Conservation (phyloP, 1,140 invertebrate genomes). For the Liolophura sinensis region DNA sequence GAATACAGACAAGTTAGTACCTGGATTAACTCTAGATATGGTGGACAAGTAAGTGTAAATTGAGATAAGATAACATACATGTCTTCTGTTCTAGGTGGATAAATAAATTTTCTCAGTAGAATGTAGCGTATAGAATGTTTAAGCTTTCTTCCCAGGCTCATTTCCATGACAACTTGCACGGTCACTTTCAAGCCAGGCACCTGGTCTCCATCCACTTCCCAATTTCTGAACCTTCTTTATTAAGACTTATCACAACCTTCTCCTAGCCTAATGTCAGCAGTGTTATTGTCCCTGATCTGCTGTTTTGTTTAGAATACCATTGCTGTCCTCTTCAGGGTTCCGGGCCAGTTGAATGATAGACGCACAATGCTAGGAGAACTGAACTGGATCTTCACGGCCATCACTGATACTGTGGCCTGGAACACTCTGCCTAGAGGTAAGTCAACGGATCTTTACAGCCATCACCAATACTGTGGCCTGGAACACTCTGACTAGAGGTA, state of each 20-base stretch:
- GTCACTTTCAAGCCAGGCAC: no score
- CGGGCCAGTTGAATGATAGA: constrained; percentile 91
- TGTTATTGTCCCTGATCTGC: no score
- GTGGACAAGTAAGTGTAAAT: constrained; percentile 91
- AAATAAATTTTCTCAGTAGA: neutral
- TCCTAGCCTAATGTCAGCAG: no score
- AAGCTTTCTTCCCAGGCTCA: no score
- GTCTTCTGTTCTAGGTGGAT: no score
- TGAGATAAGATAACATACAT: no score
- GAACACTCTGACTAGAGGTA: constrained; percentile 89
- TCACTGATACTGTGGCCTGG: constrained; percentile 99
- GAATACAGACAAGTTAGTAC: constrained; percentile 79
- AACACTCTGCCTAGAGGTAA: constrained; percentile 85
- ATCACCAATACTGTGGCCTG: constrained; percentile 99
- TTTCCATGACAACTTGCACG: no score
- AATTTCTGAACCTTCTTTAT: no score
- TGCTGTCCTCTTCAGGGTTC: constrained; percentile 67
- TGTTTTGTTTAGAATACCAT: no score
- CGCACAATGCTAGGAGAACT: constrained; percentile 97
- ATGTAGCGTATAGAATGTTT: no score
- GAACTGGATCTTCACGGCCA: constrained; percentile 99
- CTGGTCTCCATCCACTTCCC: no score
- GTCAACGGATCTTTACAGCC: constrained; percentile 94
- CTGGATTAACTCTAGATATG: constrained; percentile 78
- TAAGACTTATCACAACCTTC: no score